phyloP scores from a whole-genome alignment of 1,140 invertebrate genomes.

The Popillia japonica region DNA sequence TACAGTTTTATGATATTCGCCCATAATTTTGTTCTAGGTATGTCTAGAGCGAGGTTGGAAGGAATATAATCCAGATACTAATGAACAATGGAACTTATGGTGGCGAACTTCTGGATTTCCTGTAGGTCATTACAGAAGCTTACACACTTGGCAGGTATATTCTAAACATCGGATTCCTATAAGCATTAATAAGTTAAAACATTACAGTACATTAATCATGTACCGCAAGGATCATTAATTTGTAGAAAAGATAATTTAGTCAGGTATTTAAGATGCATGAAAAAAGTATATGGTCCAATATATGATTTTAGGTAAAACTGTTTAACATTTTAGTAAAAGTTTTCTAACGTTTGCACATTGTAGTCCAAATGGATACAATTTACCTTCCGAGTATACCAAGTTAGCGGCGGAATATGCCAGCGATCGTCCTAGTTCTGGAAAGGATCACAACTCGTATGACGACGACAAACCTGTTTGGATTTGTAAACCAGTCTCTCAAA shows the following conservation, averaged over 20 bases:
- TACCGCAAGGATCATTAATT: slow-evolving; percentile 82
- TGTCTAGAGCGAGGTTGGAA: slow-evolving; percentile 84
- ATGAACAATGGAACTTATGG: slow-evolving; percentile 84
- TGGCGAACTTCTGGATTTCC: slow-evolving; percentile 81
- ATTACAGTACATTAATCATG: slow-evolving; percentile 83
- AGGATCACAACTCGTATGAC: slow-evolving; percentile 51
- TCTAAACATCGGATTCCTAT: background rate
- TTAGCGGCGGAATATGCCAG: slow-evolving; percentile 78
- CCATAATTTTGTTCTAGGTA: slow-evolving; percentile 63
- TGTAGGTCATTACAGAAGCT: slow-evolving; percentile 70
- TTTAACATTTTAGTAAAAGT: background rate
- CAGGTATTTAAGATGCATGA: slow-evolving; percentile 81
- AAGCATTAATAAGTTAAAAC: background rate
- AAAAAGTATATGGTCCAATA: slow-evolving; percentile 78
- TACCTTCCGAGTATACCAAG: slow-evolving; percentile 86
- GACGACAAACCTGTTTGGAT: slow-evolving; percentile 76
- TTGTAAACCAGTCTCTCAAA: slow-evolving; percentile 85
- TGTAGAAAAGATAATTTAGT: slow-evolving; percentile 84
- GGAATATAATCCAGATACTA: slow-evolving; percentile 70
- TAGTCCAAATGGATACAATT: slow-evolving; percentile 80
- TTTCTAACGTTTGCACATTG: slow-evolving; percentile 40
- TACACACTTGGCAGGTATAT: slow-evolving; percentile 77
- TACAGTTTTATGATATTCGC: slow-evolving; percentile 66
- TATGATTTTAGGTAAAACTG: slow-evolving; percentile 80
- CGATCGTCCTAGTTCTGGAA: slow-evolving; percentile 51